Evolutionary conservation across 1,140 invertebrate genomes (phyloP).

Genomic region (Cheumatopsyche charites): DNA sequence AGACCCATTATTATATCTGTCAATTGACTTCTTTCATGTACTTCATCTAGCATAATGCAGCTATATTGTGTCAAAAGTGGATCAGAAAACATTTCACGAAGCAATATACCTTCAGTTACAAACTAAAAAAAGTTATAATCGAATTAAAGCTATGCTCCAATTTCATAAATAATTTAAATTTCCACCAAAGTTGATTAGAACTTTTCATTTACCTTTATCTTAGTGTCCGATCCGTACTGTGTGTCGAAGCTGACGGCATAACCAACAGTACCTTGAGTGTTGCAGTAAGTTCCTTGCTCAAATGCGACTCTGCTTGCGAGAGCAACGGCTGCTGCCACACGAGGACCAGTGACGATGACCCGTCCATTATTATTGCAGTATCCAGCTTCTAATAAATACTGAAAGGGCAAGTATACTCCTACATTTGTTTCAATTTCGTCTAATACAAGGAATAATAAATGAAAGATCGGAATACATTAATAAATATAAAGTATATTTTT

Average conservation of each 20-base stretch:
- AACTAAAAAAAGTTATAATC: slow-evolving; percentile 67
- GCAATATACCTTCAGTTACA: slow-evolving; percentile 94
- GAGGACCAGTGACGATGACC: slow-evolving; percentile 90
- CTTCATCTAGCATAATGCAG: slow-evolving; percentile 94
- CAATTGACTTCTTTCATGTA: slow-evolving; percentile 91
- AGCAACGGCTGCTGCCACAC: slow-evolving; percentile 88
- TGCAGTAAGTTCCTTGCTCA: slow-evolving; percentile 75
- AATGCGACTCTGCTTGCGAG: slow-evolving; percentile 90
- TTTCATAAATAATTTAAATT: too few relatives aligned
- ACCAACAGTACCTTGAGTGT: slow-evolving; percentile 84
- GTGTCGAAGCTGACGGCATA: slow-evolving; percentile 94
- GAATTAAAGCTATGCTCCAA: slow-evolving; percentile 18
- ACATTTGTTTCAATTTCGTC: too few relatives aligned
- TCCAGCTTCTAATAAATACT: slow-evolving; percentile 91
- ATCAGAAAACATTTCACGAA: slow-evolving; percentile 94
- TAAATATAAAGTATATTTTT: slow-evolving; percentile 31
- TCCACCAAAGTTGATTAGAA: background rate
- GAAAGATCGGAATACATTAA: slow-evolving; percentile 5
- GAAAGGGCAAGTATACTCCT: slow-evolving; percentile 38
- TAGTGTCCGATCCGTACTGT: slow-evolving; percentile 71
- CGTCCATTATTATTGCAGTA: slow-evolving; percentile 76
- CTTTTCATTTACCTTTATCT: slow-evolving; percentile 76
- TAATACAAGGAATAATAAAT: background rate
- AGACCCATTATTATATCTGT: slow-evolving; percentile 95
- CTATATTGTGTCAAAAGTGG: slow-evolving; percentile 89